A percentile compares a stretch with the other conserved stretches of the same genome.
Evolutionary conservation across 2,113 vertebrate species (phyloP).

Genomic region (Heteronetta atricapilla): DNA sequence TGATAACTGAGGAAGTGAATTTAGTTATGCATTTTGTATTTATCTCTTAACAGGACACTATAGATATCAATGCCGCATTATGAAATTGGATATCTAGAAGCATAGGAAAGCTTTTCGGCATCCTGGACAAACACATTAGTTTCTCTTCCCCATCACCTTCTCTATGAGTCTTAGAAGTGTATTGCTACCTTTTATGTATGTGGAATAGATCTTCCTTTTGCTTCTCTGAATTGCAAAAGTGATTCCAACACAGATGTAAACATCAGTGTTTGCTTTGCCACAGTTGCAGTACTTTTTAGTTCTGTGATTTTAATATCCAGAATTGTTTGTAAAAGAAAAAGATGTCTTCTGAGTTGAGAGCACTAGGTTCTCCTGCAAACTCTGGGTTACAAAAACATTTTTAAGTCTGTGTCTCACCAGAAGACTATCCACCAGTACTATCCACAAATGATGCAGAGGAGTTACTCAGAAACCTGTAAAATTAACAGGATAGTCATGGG

Average conservation of each 20-base stretch:
- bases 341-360: not conserved
- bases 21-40: not conserved
- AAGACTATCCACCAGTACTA: conserved; percentile 10
- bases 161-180: not conserved
- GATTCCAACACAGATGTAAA: not conserved
- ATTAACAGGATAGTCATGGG: conserved; percentile 33
- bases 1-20: not conserved
- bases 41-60: not conserved
- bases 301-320: not conserved
- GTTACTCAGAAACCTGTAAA: conserved; percentile 57
- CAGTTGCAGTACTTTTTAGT: not conserved
- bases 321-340: not conserved
- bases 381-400: not conserved
- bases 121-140: not conserved
- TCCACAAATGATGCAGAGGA: conserved; percentile 32
- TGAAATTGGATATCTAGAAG: not conserved
- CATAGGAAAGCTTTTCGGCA: not conserved
- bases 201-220: not conserved
- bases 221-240: rapidly evolving
- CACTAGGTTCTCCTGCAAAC: not conserved
- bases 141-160: not conserved
- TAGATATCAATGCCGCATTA: not conserved
- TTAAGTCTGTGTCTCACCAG: not conserved
- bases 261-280: not conserved
- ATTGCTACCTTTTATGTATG: not conserved